Percentiles rank a stretch among this genome's conserved stretches.
phyloP scores from a whole-genome alignment of 2,113 vertebrate species.

The Emydura subglobosa region DNA sequence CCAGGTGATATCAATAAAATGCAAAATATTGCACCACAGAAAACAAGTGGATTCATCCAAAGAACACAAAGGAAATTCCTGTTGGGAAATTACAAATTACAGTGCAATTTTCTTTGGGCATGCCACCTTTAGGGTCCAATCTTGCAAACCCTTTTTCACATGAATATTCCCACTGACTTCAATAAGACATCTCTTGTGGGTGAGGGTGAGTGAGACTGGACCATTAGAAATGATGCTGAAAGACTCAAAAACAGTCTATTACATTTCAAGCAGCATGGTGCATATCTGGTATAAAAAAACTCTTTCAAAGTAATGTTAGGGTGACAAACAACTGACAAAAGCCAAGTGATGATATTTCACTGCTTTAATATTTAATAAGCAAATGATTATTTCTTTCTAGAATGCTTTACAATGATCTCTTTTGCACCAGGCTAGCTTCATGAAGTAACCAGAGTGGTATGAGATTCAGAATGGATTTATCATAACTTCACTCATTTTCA shows the following conservation, averaged over 20 bases:
- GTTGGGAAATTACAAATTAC: background rate
- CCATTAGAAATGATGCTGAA: background rate
- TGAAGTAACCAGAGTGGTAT: background rate
- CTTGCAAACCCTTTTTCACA: background rate
- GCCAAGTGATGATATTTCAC: no score
- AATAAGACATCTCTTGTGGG: no score
- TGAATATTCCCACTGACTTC: no score
- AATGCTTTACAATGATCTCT: background rate
- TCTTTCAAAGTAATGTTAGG: no score
- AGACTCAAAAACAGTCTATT: background rate
- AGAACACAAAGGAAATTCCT: background rate
- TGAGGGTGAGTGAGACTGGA: no score
- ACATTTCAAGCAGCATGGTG: no score
- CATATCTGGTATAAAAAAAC: no score
- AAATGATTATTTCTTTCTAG: no score
- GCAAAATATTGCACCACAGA: background rate
- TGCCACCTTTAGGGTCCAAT: background rate
- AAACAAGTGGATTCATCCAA: background rate
- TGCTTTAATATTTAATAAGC: no score
- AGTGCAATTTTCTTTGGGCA: background rate
- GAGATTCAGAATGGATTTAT: background rate
- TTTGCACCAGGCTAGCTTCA: background rate
- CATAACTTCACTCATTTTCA: background rate
- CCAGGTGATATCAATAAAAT: background rate
- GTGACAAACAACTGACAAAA: no score